Evolutionary conservation across 2,113 vertebrate species (phyloP).

Genomic region (Papio anubis): DNA sequence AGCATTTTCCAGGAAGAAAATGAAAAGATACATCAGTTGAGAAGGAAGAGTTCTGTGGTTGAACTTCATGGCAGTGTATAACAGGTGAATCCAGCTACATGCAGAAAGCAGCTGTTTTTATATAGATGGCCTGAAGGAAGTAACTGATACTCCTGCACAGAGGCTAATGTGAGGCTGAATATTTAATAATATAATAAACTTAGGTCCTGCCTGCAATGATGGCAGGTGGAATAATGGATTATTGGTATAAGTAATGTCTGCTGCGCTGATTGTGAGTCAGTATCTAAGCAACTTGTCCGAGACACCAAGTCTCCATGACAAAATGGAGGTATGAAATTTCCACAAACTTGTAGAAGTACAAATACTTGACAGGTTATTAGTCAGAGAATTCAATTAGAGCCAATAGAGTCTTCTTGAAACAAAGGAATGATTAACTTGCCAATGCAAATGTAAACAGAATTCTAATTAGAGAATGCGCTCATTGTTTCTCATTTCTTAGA

Average conservation of each 20-base stretch:
- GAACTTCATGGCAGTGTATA: neutral
- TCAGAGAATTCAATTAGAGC: neutral
- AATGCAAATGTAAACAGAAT: neutral
- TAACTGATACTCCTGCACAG: neutral
- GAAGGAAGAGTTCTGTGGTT: neutral
- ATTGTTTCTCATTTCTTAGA: constrained; percentile 39
- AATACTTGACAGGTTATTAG: neutral
- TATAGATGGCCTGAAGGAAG: neutral
- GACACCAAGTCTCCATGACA: neutral
- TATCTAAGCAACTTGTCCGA: neutral
- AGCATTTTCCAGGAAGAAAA: neutral
- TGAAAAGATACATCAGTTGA: neutral
- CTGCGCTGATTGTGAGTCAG: neutral
- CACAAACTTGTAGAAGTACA: neutral
- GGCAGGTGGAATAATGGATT: neutral
- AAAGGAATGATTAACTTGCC: constrained; percentile 18
- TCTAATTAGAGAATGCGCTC: constrained; percentile 9
- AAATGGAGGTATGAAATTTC: neutral
- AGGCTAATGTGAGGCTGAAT: neutral
- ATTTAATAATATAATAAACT: neutral
- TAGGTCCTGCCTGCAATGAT: neutral
- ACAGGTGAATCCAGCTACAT: neutral
- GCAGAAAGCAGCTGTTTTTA: neutral
- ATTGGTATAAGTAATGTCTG: neutral
- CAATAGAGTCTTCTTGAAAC: constrained; percentile 13